A percentile compares a stretch with the other conserved stretches of the same genome.
Evolutionary conservation across 30 jellyfish, hydroid and myxozoan species (phyloP).

Genomic region (Chrysaora quinquecirrha): DNA sequence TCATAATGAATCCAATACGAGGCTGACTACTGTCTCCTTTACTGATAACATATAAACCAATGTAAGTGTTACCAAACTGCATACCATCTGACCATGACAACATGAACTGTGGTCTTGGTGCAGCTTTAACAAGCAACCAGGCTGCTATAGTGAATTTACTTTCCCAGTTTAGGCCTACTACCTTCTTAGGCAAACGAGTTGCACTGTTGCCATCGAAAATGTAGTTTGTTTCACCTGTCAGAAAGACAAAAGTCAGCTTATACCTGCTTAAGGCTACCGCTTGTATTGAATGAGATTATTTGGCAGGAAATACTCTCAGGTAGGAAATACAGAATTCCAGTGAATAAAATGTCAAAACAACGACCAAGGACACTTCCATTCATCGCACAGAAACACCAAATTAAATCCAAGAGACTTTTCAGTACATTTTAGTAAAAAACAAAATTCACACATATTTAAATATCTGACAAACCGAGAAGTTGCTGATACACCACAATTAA

Average conservation of each 20-base stretch:
- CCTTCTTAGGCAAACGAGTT: constrained; percentile 47
- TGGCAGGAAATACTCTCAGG: no score
- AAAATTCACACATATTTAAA: no score
- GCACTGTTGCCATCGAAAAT: constrained; percentile 67
- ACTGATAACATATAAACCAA: constrained; percentile 52
- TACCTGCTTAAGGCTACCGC: no score
- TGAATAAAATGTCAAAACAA: no score
- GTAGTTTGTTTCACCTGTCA: constrained; percentile 65
- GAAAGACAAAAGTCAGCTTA: not conserved
- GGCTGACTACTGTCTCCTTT: constrained; percentile 34
- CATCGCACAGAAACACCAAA: no score
- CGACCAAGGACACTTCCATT: no score
- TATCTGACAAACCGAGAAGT: no score
- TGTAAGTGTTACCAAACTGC: constrained; percentile 44
- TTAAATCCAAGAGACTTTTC: no score
- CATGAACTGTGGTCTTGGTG: constrained; percentile 57
- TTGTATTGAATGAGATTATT: no score
- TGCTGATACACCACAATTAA: no score
- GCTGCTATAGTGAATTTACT: constrained; percentile 62
- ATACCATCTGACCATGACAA: constrained; percentile 69
- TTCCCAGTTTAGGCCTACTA: constrained; percentile 50
- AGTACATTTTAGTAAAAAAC: no score
- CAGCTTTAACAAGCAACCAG: constrained; percentile 50
- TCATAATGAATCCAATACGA: constrained; percentile 71
- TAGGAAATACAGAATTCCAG: no score